Evolutionary conservation across 2,888 invertebrate species (phyloP), one percentile per base, ranked within the genome.

Genomic region (Notodonta dromedarius): DNA sequence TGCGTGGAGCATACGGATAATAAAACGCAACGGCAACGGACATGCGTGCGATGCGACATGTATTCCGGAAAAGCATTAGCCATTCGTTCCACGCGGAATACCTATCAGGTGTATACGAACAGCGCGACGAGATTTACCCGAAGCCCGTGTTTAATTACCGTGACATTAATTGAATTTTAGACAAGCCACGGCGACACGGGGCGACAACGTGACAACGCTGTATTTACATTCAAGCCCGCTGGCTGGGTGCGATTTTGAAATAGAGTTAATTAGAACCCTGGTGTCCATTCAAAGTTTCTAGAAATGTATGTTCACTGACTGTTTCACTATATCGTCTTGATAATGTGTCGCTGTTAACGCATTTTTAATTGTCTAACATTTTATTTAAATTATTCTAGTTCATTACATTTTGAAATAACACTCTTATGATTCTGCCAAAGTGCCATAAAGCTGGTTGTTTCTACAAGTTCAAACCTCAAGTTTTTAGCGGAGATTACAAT

Each of bases 141-240:
- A 58, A 67, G 66, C 68, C 68, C 63, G 59, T 42, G 69, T 74
- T 78, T 78, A 78, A 79, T 77, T 74, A 77, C 68, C 79, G 73
- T 67, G 74, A 73, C 71, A 72, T 63, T 70, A 77, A 80, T 79
- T 74, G 73, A 73, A 77, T 80, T 80, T 77, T 71, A 73, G 75
- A 71, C 77, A 73, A 67, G 62, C 63, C 56, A 61, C 59, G 62
- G 65, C 65, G 69, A 66, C 39, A 60, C 54, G 56, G 58, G 52
- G 59, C 56, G 64, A 70, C 69, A 67, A 69, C 65, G 63, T 56
- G 70, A 61, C 65, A 64, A 66, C 65, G 66, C 62, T 55, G 65
- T 65, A 65, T 63, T 64, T 58, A 55, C 46, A 51, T 50, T 63
- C 24, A 40, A 42, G n/a, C 4, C 42, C 24, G 24, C 24, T 24